Conservation (phyloP, 1,140 invertebrate species). For the Tetramorium simillimum region DNA sequence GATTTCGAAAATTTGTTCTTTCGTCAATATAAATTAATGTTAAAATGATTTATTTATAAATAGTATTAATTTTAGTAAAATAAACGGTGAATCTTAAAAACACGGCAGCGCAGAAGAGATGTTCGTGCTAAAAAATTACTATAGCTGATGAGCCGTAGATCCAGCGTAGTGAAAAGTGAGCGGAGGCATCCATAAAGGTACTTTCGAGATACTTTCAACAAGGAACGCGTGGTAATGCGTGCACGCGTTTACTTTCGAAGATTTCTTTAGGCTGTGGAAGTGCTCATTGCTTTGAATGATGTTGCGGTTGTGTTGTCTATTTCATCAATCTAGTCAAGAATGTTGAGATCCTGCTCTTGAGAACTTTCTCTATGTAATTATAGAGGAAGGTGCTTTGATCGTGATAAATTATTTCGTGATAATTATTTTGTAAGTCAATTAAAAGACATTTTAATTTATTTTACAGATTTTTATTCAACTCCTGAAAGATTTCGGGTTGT, state of each 20-base stretch:
- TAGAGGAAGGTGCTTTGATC: neutral
- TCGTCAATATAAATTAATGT: neutral
- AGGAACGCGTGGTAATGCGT: neutral
- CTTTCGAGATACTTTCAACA: conserved; percentile 6
- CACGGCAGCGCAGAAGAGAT: neutral
- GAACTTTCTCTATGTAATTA: conserved; percentile 35
- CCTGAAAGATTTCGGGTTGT: conserved; percentile 23
- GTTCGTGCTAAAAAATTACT: neutral
- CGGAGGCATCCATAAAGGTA: conserved; percentile 35
- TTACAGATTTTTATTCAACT: conserved; percentile 64
- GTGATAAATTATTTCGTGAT: neutral
- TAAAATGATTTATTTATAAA: neutral
- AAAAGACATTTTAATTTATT: neutral
- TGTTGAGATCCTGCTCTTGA: neutral
- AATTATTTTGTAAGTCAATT: neutral
- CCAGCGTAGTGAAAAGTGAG: conserved; percentile 28
- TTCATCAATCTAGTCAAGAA: neutral
- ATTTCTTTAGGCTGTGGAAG: conserved; percentile 1
- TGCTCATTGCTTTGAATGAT: conserved; percentile 32
- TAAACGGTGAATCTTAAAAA: neutral
- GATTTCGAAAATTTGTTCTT: neutral
- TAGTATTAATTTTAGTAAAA: neutral
- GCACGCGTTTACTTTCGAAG: conserved; percentile 14
- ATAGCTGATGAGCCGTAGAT: conserved; percentile 9
- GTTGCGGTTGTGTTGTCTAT: conserved; percentile 4